Base-by-base conservation (phyloP, 1,140 invertebrate genomes). In the Macrobrachium nipponense region DNA sequence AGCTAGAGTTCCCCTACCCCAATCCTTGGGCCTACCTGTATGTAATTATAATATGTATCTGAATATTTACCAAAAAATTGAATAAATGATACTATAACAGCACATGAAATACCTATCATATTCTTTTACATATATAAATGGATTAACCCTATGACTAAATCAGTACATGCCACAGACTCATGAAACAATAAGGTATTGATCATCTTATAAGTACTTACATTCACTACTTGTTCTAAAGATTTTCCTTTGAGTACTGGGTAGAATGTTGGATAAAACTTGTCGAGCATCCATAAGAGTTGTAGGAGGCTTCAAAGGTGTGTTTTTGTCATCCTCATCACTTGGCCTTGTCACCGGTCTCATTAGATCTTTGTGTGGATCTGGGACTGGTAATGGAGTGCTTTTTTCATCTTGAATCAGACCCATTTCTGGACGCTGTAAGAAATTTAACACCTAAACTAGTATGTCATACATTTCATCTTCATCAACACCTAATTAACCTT, bases 351-450 rank as follows among this genome's bases (percentile, higher is more conserved):
- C 58, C 15, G 84, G 84, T 51, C 58, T 58, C 58, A 80, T 44
- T 18, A 86, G 84, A 70, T 86, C 84, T 15, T 80, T 18, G 68
- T 86, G 84, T 27, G 84, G 84, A 51, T 86, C 84, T 18, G 77
- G 84, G 12, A 60, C 20, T 0, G 68, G 77, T 18, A 64, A 36
- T 6, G 60, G 44, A 58, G 12, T 20, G 18, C 59, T 7, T 15
- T 66, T 75, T 72, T 83, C 60, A 62, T 85, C 75, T 20, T 86
- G 84, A 17, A 86, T 66, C 58, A 86, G 27, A 18, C 84, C 84
- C 23, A 76, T 61, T 20, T 80, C 77, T 23, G 78, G 84, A 20
- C 78, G 84, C 84, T 86, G 58, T 27, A 82, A 75, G 60, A 27
- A 43, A 27, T 20, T 77, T 23, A 17, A 77, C 18, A 68, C 12